Base-by-base conservation (phyloP, 2,888 invertebrate genomes). In the Volucella inanis region DNA sequence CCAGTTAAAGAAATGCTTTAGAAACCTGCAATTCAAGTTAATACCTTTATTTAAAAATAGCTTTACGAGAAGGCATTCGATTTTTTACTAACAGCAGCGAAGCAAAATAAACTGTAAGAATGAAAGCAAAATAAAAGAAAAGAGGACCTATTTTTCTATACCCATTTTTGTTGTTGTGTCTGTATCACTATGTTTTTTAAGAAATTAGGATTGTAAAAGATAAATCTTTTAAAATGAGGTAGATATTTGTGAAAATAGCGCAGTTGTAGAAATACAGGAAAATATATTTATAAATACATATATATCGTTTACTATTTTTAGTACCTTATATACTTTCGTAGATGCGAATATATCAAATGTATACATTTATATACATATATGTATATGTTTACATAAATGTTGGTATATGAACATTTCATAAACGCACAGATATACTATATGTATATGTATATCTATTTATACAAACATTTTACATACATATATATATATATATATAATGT, bases 211-310 rank as follows among this genome's bases (percentile, higher is more conserved):
- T 79, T 71, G 70, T 76, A 59, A 54, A 72, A 72, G 43, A 41
- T 10, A 67, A 74, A 52, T 67, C 59, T 15, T 38, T 55, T 50
- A 45, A 65, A 68, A 55, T 43, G 54, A 71, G 39, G 77, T 71
- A 83, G 72, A 67, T 72, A 72, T 82, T 77, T 72, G 72, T 67
- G 77, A 71, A 76, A 64, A 72, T 80, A 80, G 71, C 81, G 85
- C 81, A 85, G 85, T 85, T 85, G 80, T 85, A 85, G 85, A 85
- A 81, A 85, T 85, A 85, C 85, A 85, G 85, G 85, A 81, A 81
- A 67, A 76, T 85, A 85, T 85, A 85, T 85, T 85, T 85, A 80
- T 85, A 81, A 81, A 80, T 81, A 76, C 76, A 79, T 85, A 80
- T 80, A 79, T 85, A 80, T 81, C 76, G 85, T 85, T 85, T 85